These are phyloP conservation scores for Nannoperca australis DNA, from an alignment of 2,797 vertebrate species.

Conservation along the genomic window DNA sequence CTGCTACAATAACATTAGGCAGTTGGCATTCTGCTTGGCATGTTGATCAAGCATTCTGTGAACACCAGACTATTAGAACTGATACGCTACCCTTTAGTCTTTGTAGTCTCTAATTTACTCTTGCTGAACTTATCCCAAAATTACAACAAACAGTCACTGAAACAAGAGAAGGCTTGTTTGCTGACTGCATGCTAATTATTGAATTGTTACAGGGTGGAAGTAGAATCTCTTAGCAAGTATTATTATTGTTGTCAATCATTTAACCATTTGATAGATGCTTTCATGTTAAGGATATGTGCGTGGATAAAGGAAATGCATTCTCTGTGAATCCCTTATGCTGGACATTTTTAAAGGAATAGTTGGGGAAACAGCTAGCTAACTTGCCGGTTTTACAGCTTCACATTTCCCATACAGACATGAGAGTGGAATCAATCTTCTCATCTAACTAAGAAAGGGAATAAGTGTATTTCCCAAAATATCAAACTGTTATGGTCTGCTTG, in stretches of 20 bases:
- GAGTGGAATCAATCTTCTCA: not conserved
- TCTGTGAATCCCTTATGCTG: not conserved
- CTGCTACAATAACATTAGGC: slow-evolving; percentile 24
- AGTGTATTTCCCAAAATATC: slow-evolving; percentile 13
- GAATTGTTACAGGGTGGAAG: slow-evolving; percentile 56
- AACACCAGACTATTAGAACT: slow-evolving; percentile 56
- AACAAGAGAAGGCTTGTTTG: slow-evolving; percentile 71
- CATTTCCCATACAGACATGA: not conserved
- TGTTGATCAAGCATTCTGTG: slow-evolving; percentile 42
- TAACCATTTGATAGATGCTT: slow-evolving; percentile 9
- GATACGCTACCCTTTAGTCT: slow-evolving; percentile 58
- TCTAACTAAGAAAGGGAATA: not conserved
- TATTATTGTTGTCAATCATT: slow-evolving; percentile 21
- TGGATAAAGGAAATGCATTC: not conserved
- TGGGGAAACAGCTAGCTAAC: not conserved
- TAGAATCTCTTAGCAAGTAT: slow-evolving; percentile 23
- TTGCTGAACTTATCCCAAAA: slow-evolving; percentile 58
- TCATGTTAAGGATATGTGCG: slow-evolving; percentile 15
- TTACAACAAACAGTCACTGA: slow-evolving; percentile 69
- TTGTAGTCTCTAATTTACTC: slow-evolving; percentile 62
- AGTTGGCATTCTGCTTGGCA: slow-evolving; percentile 34
- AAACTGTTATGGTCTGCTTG: not conserved
- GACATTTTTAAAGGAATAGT: slow-evolving; percentile 3
- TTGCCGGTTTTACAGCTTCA: not conserved
- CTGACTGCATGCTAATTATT: slow-evolving; percentile 67